A percentile compares a stretch with the other conserved stretches of the same genome.
phyloP scores from a whole-genome alignment of 2,113 vertebrate species.

The Macquaria ambigua region DNA sequence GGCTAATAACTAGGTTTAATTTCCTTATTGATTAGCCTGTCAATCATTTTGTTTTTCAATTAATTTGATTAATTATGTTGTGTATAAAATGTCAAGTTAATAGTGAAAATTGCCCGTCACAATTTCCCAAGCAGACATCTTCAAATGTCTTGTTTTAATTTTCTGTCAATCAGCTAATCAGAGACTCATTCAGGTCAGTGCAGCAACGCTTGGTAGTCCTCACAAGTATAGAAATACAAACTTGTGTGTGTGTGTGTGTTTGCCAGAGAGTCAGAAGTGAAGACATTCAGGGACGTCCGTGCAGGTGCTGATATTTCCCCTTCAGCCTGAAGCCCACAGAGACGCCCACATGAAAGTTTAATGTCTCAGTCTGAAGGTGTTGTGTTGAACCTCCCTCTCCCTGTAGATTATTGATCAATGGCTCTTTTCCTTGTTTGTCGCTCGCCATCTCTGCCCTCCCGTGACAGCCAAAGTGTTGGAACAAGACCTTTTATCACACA shows the following conservation, averaged over 20 bases:
- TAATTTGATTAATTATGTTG: not conserved
- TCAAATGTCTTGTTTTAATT: not conserved
- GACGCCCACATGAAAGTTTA: slow-evolving; percentile 55
- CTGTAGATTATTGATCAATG: slow-evolving; percentile 60
- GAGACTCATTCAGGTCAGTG: not conserved
- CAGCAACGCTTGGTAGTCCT: too few relatives aligned
- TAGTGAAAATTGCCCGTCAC: not conserved
- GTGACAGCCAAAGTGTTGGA: slow-evolving; percentile 5
- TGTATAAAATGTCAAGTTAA: not conserved
- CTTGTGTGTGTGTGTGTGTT: too few relatives aligned
- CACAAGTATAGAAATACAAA: too few relatives aligned
- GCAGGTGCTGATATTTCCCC: slow-evolving; percentile 24
- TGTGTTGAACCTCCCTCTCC: slow-evolving; percentile 8
- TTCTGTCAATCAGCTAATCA: not conserved
- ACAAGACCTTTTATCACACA: slow-evolving; percentile 44
- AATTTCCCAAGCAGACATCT: not conserved
- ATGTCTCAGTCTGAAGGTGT: slow-evolving; percentile 33
- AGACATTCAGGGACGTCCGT: not conserved
- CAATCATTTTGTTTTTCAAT: not conserved
- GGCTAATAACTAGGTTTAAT: not conserved
- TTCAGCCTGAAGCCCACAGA: not conserved
- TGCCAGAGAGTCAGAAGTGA: not conserved
- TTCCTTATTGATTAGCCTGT: not conserved
- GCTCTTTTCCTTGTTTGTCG: slow-evolving; percentile 36
- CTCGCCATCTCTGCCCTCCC: slow-evolving; percentile 25